phyloP scores from a whole-genome alignment of 92 coral and sea anemone species.

The Plumapathes pennacea region DNA sequence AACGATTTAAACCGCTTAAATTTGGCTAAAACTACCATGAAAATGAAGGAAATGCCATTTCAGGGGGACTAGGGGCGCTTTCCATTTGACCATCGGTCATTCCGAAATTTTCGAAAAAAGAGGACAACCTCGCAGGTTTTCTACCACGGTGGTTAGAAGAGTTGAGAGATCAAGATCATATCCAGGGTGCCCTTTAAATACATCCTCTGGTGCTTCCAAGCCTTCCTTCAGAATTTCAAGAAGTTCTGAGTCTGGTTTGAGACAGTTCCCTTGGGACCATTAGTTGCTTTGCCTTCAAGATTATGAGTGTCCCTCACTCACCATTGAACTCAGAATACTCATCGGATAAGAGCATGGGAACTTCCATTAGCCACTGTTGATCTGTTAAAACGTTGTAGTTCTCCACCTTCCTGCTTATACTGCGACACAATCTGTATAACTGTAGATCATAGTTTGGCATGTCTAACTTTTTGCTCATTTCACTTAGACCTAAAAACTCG shows the following conservation, averaged over 20 bases:
- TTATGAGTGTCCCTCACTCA: not conserved
- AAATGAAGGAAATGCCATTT: too few species aligned
- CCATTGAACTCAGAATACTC: not conserved
- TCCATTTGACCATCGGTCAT: slow-evolving; percentile 41
- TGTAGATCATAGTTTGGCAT: too few species aligned
- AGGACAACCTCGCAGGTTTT: slow-evolving; percentile 55
- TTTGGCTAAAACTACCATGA: too few species aligned
- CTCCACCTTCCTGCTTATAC: too few species aligned
- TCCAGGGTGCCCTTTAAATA: slow-evolving; percentile 13
- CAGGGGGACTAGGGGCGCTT: slow-evolving; percentile 33
- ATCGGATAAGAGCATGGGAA: too few species aligned
- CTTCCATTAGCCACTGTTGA: too few species aligned
- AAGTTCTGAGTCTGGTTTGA: slow-evolving; percentile 16
- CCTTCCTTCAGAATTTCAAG: too few species aligned
- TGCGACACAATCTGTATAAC: too few species aligned
- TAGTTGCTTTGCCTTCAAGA: slow-evolving; percentile 13
- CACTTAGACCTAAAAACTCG: too few species aligned
- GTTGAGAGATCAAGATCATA: slow-evolving; percentile 13
- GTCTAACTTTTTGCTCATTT: too few species aligned
- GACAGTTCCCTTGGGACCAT: slow-evolving; percentile 21
- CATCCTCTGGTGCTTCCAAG: not conserved
- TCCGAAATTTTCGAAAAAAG: slow-evolving; percentile 48
- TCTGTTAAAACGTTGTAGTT: too few species aligned
- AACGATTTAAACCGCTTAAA: too few species aligned
- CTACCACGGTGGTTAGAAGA: slow-evolving; percentile 44